Conservation (phyloP, 2,888 invertebrate species). For the Drosophila planitibia region DNA sequence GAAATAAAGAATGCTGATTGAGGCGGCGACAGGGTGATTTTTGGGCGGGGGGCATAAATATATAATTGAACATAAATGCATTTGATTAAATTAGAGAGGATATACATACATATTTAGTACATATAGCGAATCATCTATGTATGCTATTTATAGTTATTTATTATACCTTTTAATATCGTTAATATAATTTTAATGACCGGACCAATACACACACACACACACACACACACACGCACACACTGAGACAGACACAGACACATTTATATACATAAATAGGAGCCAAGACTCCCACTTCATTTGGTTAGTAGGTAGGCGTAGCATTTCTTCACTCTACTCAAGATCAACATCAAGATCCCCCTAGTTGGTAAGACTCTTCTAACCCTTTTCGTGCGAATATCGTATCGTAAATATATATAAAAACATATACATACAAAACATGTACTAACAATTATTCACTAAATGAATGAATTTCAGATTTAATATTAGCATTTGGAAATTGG, state of each 20-base stretch:
- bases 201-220: constrained; percentile 16
- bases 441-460: constrained; percentile 34
- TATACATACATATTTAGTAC: constrained; percentile 36
- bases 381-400: constrained; percentile 31
- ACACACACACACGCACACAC: constrained; percentile 1
- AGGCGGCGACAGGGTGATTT: constrained; percentile 26
- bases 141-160: constrained; percentile 79
- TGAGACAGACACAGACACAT: constrained; percentile 8
- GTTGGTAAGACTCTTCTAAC: constrained; percentile 53
- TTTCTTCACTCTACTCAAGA: constrained; percentile 40
- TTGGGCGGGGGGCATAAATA: constrained; percentile 47
- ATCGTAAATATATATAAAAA: constrained; percentile 4
- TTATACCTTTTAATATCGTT: constrained; percentile 74
- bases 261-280: constrained; percentile 6
- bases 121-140: constrained; percentile 53
- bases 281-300: constrained; percentile 36
- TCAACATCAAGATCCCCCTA: constrained; percentile 44
- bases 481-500: constrained; percentile 75
- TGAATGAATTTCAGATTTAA: constrained; percentile 51
- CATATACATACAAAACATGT: constrained; percentile 1
- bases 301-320: constrained; percentile 68
- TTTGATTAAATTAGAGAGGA: constrained; percentile 64
- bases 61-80: constrained; percentile 59
- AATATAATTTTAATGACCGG: constrained; percentile 68
- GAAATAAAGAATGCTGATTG: constrained; percentile 82